Conservation (phyloP, 2,113 vertebrate genomes). For the Ibidorhyncha struthersii region DNA sequence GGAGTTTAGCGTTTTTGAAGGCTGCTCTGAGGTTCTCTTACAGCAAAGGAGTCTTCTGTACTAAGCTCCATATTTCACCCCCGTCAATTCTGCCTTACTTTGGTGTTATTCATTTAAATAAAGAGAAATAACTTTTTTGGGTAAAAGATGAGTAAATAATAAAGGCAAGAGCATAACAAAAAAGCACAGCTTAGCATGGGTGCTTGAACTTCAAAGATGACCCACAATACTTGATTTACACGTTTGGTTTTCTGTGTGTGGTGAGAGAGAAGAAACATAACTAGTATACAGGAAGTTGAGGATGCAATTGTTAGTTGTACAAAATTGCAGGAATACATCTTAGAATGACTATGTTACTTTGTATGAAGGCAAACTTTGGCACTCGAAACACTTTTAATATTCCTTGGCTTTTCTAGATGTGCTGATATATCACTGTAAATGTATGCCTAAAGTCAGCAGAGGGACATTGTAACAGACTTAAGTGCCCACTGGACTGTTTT, state of each 20-base stretch:
- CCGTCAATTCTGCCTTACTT: background rate
- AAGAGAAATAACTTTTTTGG: background rate
- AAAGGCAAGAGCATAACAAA: background rate
- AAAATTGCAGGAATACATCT: background rate
- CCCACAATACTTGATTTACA: fast-evolving
- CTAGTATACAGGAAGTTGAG: background rate
- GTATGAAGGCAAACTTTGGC: background rate
- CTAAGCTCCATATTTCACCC: background rate
- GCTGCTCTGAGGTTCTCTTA: background rate
- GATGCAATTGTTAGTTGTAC: background rate
- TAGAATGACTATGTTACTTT: background rate
- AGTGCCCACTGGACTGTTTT: background rate
- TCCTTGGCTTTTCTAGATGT: background rate
- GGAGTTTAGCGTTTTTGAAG: background rate
- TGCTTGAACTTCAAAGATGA: background rate
- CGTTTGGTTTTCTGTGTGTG: background rate
- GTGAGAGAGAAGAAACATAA: background rate
- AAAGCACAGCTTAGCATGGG: background rate
- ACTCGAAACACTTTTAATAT: background rate
- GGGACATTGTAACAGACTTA: background rate
- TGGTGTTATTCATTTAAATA: background rate
- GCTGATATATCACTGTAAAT: background rate
- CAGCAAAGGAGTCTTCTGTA: background rate
- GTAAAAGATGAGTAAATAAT: background rate
- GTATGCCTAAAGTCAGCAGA: background rate